Percentiles rank a stretch among this genome's conserved stretches.
Evolutionary conservation across 2,113 vertebrate species (phyloP).

Genomic region (Oncorhynchus nerka): DNA sequence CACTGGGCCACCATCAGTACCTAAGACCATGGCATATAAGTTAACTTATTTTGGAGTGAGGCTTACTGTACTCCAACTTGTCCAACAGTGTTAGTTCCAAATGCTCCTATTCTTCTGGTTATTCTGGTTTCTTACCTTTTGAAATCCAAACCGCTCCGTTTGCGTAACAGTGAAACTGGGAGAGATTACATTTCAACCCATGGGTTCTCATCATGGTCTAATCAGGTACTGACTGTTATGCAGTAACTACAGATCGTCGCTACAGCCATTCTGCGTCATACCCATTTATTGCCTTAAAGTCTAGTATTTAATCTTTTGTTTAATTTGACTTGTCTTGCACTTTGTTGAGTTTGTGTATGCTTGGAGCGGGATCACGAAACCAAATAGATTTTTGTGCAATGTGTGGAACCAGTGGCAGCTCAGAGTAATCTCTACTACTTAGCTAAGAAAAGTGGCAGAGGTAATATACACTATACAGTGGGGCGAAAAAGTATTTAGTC

Average conservation of each 20-base stretch:
- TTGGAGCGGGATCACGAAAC: slow-evolving; percentile 28
- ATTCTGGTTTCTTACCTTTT: neutral
- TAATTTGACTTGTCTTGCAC: neutral
- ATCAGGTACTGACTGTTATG: neutral
- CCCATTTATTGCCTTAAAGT: neutral
- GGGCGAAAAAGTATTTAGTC: no score
- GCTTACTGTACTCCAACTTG: no score
- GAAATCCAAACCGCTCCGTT: neutral
- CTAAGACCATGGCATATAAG: no score
- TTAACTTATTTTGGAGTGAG: no score
- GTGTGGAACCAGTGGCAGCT: neutral
- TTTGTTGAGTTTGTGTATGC: slow-evolving; percentile 20
- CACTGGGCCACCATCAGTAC: no score
- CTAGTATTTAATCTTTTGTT: neutral
- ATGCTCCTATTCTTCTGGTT: neutral
- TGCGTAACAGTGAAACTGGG: neutral
- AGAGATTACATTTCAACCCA: neutral
- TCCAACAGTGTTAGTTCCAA: neutral
- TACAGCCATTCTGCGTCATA: neutral
- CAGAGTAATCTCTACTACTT: neutral
- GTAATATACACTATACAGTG: no score
- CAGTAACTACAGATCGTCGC: neutral
- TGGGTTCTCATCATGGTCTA: neutral
- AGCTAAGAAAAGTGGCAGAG: neutral
- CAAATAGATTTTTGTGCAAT: slow-evolving; percentile 42